Evolutionary conservation across 2,113 vertebrate genomes (phyloP).

Genomic region (Cygnus atratus): DNA sequence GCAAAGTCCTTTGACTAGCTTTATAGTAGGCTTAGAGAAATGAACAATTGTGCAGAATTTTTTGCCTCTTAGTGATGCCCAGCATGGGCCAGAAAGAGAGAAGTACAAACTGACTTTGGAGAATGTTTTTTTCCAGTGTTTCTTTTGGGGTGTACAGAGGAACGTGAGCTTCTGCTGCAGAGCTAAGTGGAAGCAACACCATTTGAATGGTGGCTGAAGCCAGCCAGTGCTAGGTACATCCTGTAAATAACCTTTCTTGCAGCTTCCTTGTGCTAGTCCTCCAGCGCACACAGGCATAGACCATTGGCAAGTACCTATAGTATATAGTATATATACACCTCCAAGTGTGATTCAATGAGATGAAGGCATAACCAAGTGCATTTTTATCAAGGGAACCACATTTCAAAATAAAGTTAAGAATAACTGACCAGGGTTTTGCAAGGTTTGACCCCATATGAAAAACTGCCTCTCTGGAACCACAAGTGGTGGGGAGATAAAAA

Average conservation of each 20-base stretch:
- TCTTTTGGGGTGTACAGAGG: not conserved
- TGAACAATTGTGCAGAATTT: not conserved
- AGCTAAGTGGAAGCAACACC: not conserved
- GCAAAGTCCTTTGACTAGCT: not conserved
- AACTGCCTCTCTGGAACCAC: not conserved
- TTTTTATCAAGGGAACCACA: not conserved
- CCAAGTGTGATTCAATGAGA: not conserved
- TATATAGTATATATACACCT: not conserved
- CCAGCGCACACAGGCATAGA: not conserved
- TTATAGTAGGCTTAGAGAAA: not conserved
- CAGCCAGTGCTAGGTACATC: not conserved
- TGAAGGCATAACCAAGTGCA: not conserved
- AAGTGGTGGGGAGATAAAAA: not conserved
- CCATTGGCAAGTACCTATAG: not conserved
- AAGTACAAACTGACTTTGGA: not conserved
- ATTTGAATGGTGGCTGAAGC: not conserved
- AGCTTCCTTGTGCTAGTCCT: not conserved
- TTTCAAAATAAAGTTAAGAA: not conserved
- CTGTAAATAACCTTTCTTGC: not conserved
- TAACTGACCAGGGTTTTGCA: not conserved
- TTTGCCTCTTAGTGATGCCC: not conserved
- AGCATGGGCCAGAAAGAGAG: not conserved
- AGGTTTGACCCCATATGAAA: not conserved
- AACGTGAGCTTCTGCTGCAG: not conserved
- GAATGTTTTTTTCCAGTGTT: not conserved